A percentile compares a stretch with the other conserved stretches of the same genome.
Conservation (phyloP, 2,888 invertebrate species). For the Drosophila peninsularis region DNA sequence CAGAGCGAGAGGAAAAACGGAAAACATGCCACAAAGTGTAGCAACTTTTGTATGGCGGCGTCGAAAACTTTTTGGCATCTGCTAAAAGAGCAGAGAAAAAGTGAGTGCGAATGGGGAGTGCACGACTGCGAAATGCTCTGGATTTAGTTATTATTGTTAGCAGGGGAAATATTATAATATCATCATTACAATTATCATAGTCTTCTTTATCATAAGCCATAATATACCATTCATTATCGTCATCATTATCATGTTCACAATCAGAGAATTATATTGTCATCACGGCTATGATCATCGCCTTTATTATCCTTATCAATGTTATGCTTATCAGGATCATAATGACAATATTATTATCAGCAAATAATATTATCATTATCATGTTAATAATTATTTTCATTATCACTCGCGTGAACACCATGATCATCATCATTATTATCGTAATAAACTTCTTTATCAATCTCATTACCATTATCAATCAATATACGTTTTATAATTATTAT, state of each 20-base stretch:
- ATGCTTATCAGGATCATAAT: not conserved
- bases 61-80: conserved; percentile 55
- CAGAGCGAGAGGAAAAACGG: conserved; percentile 15
- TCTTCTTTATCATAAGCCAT: too few species aligned
- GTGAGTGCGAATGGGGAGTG: too few species aligned
- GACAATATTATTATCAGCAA: not conserved
- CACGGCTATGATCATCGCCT: too few species aligned
- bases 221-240: not conserved
- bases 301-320: too few species aligned
- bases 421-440: too few species aligned
- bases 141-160: too few species aligned
- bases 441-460: too few species aligned
- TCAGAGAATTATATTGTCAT: too few species aligned
- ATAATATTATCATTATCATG: not conserved
- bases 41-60: conserved; percentile 44
- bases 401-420: not conserved
- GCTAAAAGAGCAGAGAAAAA: conserved; percentile 28
- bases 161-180: too few species aligned
- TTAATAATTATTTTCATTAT: not conserved
- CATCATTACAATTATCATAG: too few species aligned
- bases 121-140: not conserved
- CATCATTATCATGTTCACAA: too few species aligned
- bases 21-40: conserved; percentile 60
- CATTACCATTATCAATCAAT: not conserved
- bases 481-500: not conserved